These are phyloP conservation scores for Silurus meridionalis DNA, from an alignment of 2,113 vertebrate genomes.

Conservation along the genomic window DNA sequence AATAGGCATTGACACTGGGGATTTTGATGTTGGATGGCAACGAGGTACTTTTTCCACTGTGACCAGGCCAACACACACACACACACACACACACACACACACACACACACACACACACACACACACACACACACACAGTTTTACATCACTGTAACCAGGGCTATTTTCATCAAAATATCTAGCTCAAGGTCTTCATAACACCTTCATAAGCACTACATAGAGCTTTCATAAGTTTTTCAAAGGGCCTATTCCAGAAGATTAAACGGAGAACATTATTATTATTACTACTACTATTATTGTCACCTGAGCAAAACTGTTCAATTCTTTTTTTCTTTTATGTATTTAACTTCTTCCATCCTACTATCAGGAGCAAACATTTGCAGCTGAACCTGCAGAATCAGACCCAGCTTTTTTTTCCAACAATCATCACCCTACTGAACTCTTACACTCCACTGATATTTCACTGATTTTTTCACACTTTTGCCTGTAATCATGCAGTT, in stretches of 20 bases:
- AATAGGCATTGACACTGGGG: background rate
- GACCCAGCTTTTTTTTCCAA: too few species aligned
- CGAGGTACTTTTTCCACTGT: constrained; percentile 43
- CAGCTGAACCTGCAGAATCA: too few species aligned
- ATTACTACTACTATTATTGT: too few species aligned
- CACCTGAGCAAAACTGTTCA: too few species aligned
- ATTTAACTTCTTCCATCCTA: too few species aligned
- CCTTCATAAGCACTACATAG: background rate
- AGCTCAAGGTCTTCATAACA: background rate
- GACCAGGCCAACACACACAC: constrained; percentile 1
- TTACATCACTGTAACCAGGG: constrained; percentile 21
- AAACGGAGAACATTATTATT: too few species aligned
- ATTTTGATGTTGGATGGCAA: constrained; percentile 28
- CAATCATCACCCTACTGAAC: too few species aligned
- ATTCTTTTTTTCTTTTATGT: too few species aligned
- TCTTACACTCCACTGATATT: too few species aligned
- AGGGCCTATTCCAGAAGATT: background rate
- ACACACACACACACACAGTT: background rate
- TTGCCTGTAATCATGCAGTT: too few species aligned
- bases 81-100: background rate
- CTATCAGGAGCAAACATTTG: too few species aligned
- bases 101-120: background rate
- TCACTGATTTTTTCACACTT: too few species aligned
- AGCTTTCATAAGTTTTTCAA: background rate
- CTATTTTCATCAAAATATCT: constrained; percentile 3